A percentile compares a stretch with the other conserved stretches of the same genome.
phyloP scores from a whole-genome alignment of 2,797 vertebrate genomes.

The Fistularia tabacaria region DNA sequence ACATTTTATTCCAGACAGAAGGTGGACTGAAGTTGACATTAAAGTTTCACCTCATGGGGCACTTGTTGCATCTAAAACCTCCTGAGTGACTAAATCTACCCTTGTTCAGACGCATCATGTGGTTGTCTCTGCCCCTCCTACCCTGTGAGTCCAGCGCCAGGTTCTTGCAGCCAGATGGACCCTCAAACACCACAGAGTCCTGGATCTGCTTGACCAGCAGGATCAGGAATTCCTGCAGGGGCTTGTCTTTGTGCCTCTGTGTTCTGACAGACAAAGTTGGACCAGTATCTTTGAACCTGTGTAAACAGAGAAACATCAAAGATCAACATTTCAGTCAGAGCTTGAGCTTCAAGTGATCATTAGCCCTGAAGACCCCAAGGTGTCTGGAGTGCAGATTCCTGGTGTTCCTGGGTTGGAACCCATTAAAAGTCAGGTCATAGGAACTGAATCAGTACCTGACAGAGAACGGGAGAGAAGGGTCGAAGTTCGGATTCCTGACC shows the following conservation, averaged over 20 bases:
- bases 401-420: no score
- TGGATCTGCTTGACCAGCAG: constrained; percentile 82
- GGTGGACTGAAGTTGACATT: no score
- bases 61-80: no score
- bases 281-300: constrained; percentile 49
- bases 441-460: constrained; percentile 62
- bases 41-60: no score
- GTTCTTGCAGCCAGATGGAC: constrained; percentile 80
- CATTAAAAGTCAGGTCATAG: no score
- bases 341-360: no score
- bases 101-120: no score
- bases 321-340: no score
- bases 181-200: constrained; percentile 84
- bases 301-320: neutral
- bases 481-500: constrained; percentile 79
- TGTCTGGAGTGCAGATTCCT: no score
- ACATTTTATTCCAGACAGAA: no score
- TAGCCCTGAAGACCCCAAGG: no score
- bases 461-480: constrained; percentile 75
- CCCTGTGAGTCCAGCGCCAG: constrained; percentile 84
- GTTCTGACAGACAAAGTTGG: constrained; percentile 32
- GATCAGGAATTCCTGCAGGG: constrained; percentile 77
- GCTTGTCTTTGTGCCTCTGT: constrained; percentile 27
- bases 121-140: constrained; percentile 37
- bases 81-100: no score